Base-by-base conservation (phyloP, 2,113 vertebrate genomes). In the Spea bombifrons region DNA sequence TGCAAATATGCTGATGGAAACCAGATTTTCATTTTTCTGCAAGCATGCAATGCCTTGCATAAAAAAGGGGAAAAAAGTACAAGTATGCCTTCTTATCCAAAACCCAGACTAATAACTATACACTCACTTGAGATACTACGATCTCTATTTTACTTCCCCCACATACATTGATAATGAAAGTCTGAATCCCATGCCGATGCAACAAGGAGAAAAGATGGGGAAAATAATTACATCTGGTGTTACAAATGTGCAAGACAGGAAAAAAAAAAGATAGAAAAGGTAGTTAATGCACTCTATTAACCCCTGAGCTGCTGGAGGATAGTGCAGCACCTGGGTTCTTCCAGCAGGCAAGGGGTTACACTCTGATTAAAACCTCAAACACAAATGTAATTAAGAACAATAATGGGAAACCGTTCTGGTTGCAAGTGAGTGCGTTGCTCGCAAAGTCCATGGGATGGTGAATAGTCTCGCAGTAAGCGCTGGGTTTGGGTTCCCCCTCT, bases 341-440 rank as follows among this genome's bases (percentile, higher is more conserved):
- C 49, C 94, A 95, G 93, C 94, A 95, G 93, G 93, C 94, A 94
- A 87, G 87, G 85, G 90, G 93, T 92, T 90, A 91, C 90, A 92
- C 88, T 92, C 84, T 87, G 91, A 91, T 90, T 91, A 87, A 87
- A 88, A 91, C 86, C 73, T 80, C 63, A 73, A 74, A 80, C 66
- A 52, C 71, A 85, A 83, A 84, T 84, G 83, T 85, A 86, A 30
- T 87, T 89, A 86, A 90, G 85, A 83, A 88, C 90, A 90, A 89
- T 83, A 57, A 87, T 45, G 64, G 73, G 89, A 90, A 95, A 94
- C 87, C 90, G 91, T 94, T 94, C 90, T 89, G 89, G 77, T 52
- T 61, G 88, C 89, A 91, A 87, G 91, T 87, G 89, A 86, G 85
- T 49, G 74, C 59, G 64, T 74, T 80, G 78, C 71, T 74, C 63